These are phyloP conservation scores for Enteromius viviparus DNA, from an alignment of 2,797 vertebrate genomes.

Conservation along the genomic window DNA sequence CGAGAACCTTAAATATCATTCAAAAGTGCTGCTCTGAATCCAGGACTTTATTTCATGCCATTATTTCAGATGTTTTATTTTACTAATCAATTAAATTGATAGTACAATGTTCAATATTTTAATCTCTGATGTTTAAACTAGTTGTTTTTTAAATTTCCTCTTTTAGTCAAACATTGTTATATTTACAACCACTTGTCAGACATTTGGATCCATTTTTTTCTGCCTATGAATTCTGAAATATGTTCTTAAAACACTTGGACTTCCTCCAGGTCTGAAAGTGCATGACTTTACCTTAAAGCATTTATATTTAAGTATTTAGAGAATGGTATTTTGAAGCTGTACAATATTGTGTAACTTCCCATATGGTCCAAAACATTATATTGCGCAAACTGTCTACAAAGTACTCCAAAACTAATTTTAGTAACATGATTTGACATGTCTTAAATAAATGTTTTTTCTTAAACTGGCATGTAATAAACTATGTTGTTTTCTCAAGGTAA, in stretches of 20 bases:
- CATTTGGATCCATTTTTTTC: neutral
- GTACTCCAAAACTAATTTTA: neutral
- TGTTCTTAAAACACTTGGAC: no score
- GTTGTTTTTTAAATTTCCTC: neutral
- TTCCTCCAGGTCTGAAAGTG: no score
- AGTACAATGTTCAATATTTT: neutral
- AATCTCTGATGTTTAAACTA: neutral
- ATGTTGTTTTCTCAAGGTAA: no score
- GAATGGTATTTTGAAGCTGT: no score
- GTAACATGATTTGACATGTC: neutral
- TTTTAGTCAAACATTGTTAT: neutral
- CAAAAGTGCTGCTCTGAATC: neutral
- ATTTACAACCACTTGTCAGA: neutral
- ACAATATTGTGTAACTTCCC: no score
- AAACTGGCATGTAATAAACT: neutral
- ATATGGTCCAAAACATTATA: neutral
- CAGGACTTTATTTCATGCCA: neutral
- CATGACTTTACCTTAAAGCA: no score
- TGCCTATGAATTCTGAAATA: no score
- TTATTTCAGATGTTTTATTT: neutral
- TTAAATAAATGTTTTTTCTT: neutral
- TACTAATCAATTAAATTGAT: neutral
- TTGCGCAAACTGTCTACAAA: neutral
- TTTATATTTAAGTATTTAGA: no score
- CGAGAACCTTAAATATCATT: neutral